Evolutionary conservation across 2,888 invertebrate species (phyloP).

Genomic region (Prenolepis imparis): DNA sequence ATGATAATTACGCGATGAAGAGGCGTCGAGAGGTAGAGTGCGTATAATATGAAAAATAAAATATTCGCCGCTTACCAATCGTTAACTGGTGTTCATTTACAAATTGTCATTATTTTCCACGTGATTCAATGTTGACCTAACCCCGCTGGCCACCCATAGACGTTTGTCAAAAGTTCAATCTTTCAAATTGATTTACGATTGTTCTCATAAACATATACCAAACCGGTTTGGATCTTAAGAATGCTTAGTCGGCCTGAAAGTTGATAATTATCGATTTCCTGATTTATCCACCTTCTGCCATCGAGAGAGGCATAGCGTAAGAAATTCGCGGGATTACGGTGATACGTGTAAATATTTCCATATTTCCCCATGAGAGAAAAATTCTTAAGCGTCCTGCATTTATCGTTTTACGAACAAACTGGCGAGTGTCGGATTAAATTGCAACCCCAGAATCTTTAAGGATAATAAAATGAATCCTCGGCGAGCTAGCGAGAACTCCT

Average conservation of each 20-base stretch:
- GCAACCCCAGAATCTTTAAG: neutral
- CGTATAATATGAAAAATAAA: conserved; percentile 28
- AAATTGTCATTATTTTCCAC: conserved; percentile 52
- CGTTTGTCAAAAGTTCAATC: conserved; percentile 61
- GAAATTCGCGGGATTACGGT: neutral
- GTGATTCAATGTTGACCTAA: conserved; percentile 59
- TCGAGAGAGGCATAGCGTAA: neutral
- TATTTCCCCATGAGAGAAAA: neutral
- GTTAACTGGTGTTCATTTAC: conserved; percentile 40
- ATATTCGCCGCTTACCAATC: conserved; percentile 5
- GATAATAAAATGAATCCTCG: neutral
- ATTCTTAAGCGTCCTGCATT: neutral
- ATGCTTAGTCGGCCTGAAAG: conserved; percentile 32
- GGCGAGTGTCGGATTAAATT: neutral
- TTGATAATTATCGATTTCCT: conserved; percentile 52
- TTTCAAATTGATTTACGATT: conserved; percentile 61
- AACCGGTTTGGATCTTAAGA: conserved; percentile 51
- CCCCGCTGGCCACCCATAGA: conserved; percentile 48
- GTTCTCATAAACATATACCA: conserved; percentile 52
- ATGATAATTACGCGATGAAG: conserved; percentile 26
- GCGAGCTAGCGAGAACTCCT: conserved; percentile 12
- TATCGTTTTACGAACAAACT: conserved; percentile 7
- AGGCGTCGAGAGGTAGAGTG: neutral
- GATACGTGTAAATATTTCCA: neutral
- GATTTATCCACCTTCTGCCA: conserved; percentile 30